Evolutionary conservation across 2,113 vertebrate genomes (phyloP), one percentile per base, ranked within the genome.

Genomic region (Elaphurus davidianus): DNA sequence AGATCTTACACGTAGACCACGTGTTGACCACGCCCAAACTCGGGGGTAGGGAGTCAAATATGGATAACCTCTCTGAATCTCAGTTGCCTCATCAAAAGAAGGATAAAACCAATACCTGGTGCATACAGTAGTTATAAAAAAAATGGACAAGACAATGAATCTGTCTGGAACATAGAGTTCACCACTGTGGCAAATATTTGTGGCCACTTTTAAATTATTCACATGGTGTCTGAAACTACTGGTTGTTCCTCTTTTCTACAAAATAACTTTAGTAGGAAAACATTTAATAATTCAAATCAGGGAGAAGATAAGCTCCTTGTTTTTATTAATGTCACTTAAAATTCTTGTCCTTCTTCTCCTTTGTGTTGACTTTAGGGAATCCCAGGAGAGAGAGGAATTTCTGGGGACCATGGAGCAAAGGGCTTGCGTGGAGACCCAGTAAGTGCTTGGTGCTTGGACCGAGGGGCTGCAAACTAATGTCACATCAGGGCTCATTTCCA

Each of bases 371-470:
- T 98, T 93, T 71, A 99, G 98, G 98, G 98, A 81, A 98, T 36
- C 79, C 97, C 97, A 13, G 98, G 98, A 82, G 57, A 54, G 60
- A 97, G 52, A 93, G 98, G 98, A n/a, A 28, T n/a, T 91, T 40
- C 88, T 57, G 98, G 98, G 82, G 98, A 98, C n/a, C 64, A 0
- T 30, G 98, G 98, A 62, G 23, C 86, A 12, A 97, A 96, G 59
- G 98, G 98, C 76, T 91, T 95, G 5, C 90, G 25, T 78, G 98
- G 98, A 95, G 97, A 98, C 59, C 86, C 78, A 64, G 98, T 99
- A 97, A 98, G 98, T 97, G 23, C 81, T 3, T 6, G 78, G 98
- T 97, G 23, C 81, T 3, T 6, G 78, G 86, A 9, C 6, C 5
- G 2, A 0, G 0, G 85, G 87, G 19, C 45, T 33, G 40, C 2